Evolutionary conservation across 2,888 invertebrate species (phyloP), one percentile per base, ranked within the genome.

Genomic region (Micoletzkya japonica): DNA sequence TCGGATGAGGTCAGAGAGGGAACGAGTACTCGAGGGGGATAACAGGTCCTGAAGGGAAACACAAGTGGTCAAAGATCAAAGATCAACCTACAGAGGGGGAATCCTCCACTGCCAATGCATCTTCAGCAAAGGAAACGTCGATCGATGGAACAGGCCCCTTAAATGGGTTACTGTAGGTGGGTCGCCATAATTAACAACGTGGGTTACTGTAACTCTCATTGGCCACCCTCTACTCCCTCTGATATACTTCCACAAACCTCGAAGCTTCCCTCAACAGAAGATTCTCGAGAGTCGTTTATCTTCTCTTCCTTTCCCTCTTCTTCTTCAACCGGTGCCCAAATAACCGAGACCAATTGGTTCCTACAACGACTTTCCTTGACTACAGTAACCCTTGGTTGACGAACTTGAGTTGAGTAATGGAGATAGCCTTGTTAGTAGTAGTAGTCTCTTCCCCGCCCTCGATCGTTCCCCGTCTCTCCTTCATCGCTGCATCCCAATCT

Each of bases 401-500:
- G 17, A 24, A 68, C 68, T 44, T 68, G 68, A 68, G 49, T 34
- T 68, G 56, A n/a, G 68, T 39, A 39, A 68, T 44, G 17, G 57
- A 32, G 68, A 68, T 57, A 14, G 52, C 68, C 32, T 58, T 68
- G n/a, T 68, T 58, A 4, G 66, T 34, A 36, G 59, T 58, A 4
- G 66, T 34, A 36, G 59, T 37, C 20, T 59, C 59, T 37, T 37
- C 39, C 10, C 37, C 17, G 24, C 39, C 59, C 36, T 34, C 28
- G 17, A 37, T 37, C 14, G 59, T 14, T 37, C 49, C 14, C 14
- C 28, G 50, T 36, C 49, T 32, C 32, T 14, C 30, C 24, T 14
- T 63, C 37, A 66, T 7, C 14, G 37, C 52, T 26, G 50, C 64
- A 28, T 54, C 54, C 36, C 32, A 54, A 14, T 83, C 83, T 17